These are phyloP conservation scores for Alloscopus bannaensis DNA, from an alignment of 2,888 invertebrate species.

Conservation along the genomic window DNA sequence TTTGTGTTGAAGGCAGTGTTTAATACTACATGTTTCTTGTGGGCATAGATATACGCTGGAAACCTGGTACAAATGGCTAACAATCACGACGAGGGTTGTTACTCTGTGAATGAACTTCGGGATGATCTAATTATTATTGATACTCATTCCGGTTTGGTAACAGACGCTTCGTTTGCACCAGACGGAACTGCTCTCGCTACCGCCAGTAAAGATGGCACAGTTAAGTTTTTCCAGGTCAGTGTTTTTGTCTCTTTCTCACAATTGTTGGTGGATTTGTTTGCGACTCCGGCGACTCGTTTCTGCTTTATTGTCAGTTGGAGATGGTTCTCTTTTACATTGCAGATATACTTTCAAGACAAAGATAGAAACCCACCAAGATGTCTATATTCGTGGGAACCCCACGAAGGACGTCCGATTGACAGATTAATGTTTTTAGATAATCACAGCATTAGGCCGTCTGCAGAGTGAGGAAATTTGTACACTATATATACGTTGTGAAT, in stretches of 20 bases:
- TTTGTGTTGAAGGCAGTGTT: constrained; percentile 40
- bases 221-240: constrained; percentile 90
- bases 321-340: neutral
- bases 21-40: constrained; percentile 8
- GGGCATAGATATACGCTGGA: constrained; percentile 78
- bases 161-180: constrained; percentile 93
- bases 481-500: no score
- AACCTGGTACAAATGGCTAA: constrained; percentile 77
- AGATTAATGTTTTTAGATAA: constrained; percentile 96
- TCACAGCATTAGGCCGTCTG: constrained; percentile 82
- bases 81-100: constrained; percentile 76
- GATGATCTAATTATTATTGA: constrained; percentile 79
- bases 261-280: neutral
- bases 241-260: neutral
- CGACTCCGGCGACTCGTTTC: constrained; percentile 12
- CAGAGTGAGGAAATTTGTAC: constrained; percentile 75
- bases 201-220: constrained; percentile 90
- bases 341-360: constrained; percentile 64
- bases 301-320: neutral
- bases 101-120: constrained; percentile 75
- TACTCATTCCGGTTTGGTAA: constrained; percentile 81
- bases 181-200: constrained; percentile 96
- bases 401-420: constrained; percentile 89
- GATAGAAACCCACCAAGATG: constrained; percentile 81
- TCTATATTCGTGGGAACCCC: constrained; percentile 95